Conservation (phyloP, 2,797 vertebrate genomes). For the Miichthys miiuy region DNA sequence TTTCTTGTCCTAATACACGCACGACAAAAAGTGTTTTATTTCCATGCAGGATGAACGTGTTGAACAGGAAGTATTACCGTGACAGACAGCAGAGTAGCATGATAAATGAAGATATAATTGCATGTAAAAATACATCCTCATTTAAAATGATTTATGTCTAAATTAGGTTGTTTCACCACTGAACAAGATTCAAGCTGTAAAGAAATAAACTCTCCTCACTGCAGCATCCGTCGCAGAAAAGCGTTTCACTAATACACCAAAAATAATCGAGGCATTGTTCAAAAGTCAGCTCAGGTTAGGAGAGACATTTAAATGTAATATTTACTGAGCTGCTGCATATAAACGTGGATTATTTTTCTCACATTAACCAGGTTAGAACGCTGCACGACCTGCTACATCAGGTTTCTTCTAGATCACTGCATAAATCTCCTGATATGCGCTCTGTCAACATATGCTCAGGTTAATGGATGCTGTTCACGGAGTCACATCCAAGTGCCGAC, state of each 20-base stretch:
- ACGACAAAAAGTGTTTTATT: background rate
- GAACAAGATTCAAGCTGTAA: background rate
- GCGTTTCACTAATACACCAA: background rate
- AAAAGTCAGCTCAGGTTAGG: background rate
- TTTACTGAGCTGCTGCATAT: background rate
- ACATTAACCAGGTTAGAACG: background rate
- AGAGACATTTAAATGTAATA: background rate
- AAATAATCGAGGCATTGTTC: background rate
- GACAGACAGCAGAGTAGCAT: background rate
- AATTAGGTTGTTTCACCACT: background rate
- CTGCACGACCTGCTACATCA: too few species aligned
- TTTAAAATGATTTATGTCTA: background rate
- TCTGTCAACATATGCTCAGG: background rate
- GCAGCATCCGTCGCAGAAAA: background rate
- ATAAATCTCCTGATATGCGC: background rate
- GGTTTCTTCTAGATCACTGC: background rate
- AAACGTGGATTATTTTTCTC: background rate
- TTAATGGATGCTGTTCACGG: background rate
- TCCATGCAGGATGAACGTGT: too few species aligned
- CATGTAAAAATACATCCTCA: background rate
- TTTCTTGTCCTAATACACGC: background rate
- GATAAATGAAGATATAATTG: background rate
- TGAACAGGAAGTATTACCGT: background rate
- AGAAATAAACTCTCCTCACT: background rate
- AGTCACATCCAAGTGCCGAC: background rate